Evolutionary conservation across 2,888 invertebrate species (phyloP).

Genomic region (Cantharis rufa): DNA sequence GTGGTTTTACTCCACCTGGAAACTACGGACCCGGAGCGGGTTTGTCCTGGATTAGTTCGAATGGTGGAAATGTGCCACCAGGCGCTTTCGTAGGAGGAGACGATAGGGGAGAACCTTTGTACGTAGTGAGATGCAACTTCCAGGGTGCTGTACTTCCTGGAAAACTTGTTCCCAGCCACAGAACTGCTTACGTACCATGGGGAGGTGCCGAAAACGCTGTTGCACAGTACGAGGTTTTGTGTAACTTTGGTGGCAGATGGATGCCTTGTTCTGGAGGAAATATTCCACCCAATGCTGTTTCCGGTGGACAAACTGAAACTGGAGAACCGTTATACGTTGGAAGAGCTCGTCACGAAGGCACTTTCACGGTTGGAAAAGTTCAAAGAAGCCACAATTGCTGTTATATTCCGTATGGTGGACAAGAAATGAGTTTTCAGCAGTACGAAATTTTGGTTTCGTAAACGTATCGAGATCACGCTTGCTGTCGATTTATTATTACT

Average conservation of each 20-base stretch:
- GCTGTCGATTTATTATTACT: not conserved
- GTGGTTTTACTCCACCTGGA: not conserved
- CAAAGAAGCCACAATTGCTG: constrained; percentile 80
- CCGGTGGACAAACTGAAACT: constrained; percentile 72
- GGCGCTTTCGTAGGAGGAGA: constrained; percentile 70
- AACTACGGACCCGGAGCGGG: not conserved
- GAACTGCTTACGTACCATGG: constrained; percentile 70
- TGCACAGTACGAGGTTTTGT: constrained; percentile 66
- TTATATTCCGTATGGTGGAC: constrained; percentile 84
- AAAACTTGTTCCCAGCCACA: constrained; percentile 73
- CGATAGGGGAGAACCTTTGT: constrained; percentile 66
- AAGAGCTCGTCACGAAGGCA: constrained; percentile 76
- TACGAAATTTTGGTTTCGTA: constrained; percentile 74
- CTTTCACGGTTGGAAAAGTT: constrained; percentile 79
- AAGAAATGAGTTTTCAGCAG: constrained; percentile 78
- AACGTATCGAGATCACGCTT: constrained; percentile 5
- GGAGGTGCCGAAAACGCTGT: constrained; percentile 75
- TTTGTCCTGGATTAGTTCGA: constrained; percentile 68
- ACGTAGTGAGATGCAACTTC: constrained; percentile 72
- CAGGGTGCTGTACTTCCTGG: constrained; percentile 78
- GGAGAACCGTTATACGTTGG: constrained; percentile 81
- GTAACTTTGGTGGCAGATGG: constrained; percentile 54
- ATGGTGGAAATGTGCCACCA: constrained; percentile 71
- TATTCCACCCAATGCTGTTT: constrained; percentile 72
- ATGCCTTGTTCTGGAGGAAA: constrained; percentile 57